phyloP scores from a whole-genome alignment of 1,140 invertebrate species.

The Elymnias hypermnestra region DNA sequence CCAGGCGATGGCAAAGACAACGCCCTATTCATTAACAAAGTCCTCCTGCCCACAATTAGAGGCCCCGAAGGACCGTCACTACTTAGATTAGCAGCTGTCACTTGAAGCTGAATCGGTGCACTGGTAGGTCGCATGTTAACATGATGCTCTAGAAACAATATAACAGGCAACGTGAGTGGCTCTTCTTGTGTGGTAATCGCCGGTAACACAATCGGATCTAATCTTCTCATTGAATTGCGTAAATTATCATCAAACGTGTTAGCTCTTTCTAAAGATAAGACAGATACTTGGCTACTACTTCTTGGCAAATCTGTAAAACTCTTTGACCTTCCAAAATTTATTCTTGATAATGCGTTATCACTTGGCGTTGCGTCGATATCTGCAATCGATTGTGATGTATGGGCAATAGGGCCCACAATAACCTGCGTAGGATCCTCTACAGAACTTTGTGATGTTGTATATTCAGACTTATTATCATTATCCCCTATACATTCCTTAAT shows the following conservation, averaged over 20 bases:
- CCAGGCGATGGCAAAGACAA: constrained; percentile 59
- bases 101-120: constrained; percentile 68
- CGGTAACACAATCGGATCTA: constrained; percentile 63
- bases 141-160: constrained; percentile 66
- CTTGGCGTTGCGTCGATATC: constrained; percentile 32
- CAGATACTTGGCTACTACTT: constrained; percentile 31
- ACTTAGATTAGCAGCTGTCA: constrained; percentile 63
- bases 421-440: constrained; percentile 65
- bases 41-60: constrained; percentile 57
- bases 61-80: constrained; percentile 57
- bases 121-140: constrained; percentile 65
- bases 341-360: constrained; percentile 22
- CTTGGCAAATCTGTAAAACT: constrained; percentile 56
- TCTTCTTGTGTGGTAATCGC: constrained; percentile 49
- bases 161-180: constrained; percentile 60
- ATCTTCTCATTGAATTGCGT: constrained; percentile 61
- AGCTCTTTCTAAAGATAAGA: constrained; percentile 43
- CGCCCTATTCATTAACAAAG: constrained; percentile 61
- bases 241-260: constrained; percentile 48
- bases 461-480: constrained; percentile 30
- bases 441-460: constrained; percentile 41
- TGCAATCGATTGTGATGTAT: constrained; percentile 32
- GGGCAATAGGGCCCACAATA: constrained; percentile 32
- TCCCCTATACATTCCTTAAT: constrained; percentile 52
- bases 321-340: constrained; percentile 52